Evolutionary conservation across 2,797 vertebrate species (phyloP).

Genomic region (Cirrhinus molitorella): DNA sequence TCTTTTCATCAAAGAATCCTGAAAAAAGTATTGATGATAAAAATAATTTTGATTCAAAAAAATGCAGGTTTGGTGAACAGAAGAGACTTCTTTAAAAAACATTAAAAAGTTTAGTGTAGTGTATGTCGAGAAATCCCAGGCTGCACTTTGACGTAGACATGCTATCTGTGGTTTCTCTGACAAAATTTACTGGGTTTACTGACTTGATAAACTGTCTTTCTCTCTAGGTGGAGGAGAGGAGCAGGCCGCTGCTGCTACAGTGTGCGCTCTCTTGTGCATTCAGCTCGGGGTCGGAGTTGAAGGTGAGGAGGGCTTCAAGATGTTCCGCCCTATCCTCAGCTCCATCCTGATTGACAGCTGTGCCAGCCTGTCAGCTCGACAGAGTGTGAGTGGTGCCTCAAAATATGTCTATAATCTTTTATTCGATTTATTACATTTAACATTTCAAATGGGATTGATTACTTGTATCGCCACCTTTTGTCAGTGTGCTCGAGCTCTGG

Average conservation of each 20-base stretch:
- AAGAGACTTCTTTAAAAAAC: too few relatives aligned
- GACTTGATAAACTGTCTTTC: background rate
- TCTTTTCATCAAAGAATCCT: too few relatives aligned
- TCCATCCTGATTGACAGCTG: slow-evolving; percentile 83
- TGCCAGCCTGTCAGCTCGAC: slow-evolving; percentile 84
- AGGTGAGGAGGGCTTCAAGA: slow-evolving; percentile 88
- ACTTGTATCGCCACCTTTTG: background rate
- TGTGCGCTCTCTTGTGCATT: slow-evolving; percentile 89
- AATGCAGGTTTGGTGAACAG: too few relatives aligned
- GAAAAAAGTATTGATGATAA: too few relatives aligned
- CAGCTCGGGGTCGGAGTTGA: slow-evolving; percentile 90
- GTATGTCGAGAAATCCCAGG: background rate
- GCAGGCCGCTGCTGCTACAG: slow-evolving; percentile 85
- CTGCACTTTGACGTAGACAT: background rate
- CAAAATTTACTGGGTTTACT: background rate
- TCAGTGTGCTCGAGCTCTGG: slow-evolving; percentile 90
- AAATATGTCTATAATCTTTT: background rate
- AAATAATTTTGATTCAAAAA: too few relatives aligned
- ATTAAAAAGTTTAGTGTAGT: too few relatives aligned
- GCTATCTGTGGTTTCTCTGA: background rate
- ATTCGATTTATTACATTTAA: background rate
- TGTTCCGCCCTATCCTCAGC: slow-evolving; percentile 84
- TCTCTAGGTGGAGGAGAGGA: slow-evolving; percentile 89
- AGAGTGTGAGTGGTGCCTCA: slow-evolving; percentile 85
- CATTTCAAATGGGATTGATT: background rate